Percentiles rank a stretch among this genome's conserved stretches.
Conservation (phyloP, 1,140 invertebrate species). For the Elysia chlorotica region DNA sequence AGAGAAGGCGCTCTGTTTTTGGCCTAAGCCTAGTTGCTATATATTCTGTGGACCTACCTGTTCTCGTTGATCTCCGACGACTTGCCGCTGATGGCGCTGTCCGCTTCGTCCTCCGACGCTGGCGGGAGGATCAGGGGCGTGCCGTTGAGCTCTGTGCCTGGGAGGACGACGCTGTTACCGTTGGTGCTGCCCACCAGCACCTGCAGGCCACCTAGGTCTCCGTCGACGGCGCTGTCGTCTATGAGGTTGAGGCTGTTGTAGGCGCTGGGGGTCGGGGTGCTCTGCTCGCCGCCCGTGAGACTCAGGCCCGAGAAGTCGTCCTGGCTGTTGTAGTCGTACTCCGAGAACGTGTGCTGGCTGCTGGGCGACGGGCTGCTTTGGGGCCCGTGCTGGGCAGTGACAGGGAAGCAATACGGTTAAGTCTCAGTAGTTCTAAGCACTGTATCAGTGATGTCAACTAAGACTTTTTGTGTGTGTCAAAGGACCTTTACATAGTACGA, state of each 20-base stretch:
- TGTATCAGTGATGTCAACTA: no score
- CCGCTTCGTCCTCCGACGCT: conserved; percentile 36
- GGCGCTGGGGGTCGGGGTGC: not conserved
- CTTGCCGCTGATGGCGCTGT: conserved; percentile 37
- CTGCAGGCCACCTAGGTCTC: no score
- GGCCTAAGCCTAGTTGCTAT: no score
- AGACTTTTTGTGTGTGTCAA: no score
- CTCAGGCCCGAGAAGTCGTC: conserved; percentile 11
- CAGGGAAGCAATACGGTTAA: no score
- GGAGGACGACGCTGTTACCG: not conserved
- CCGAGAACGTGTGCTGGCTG: conserved; percentile 20
- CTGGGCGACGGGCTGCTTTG: conserved; percentile 10
- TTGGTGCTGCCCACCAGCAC: not conserved
- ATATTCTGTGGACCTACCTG: conserved; percentile 25
- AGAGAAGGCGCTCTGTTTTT: no score
- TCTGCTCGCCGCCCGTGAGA: no score
- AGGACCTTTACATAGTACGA: no score
- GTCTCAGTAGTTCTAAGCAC: no score
- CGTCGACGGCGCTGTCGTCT: no score
- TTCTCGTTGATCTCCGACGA: conserved; percentile 41
- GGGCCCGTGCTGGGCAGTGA: conserved; percentile 11
- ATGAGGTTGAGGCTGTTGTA: not conserved
- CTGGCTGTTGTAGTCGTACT: conserved; percentile 26
- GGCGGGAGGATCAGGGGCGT: conserved; percentile 11
- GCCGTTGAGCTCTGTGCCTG: conserved; percentile 5